Percentiles rank a stretch among this genome's conserved stretches.
Conservation (phyloP, 2,888 invertebrate genomes). For the Oxytorus armatus region DNA sequence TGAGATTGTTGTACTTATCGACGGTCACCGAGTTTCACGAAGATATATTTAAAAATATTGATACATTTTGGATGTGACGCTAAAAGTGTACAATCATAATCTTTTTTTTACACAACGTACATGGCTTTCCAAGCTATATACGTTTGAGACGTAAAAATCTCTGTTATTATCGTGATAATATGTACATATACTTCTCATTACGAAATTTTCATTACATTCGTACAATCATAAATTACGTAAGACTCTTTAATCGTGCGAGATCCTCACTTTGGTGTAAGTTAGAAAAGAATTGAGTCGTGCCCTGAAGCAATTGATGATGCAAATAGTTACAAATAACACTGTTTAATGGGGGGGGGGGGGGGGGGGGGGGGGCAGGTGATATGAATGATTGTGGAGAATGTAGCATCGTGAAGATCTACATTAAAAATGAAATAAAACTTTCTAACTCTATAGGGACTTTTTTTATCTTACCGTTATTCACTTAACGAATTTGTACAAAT, state of each 20-base stretch:
- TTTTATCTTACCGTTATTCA: not conserved
- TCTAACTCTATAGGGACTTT: too few species aligned
- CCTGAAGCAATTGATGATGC: not conserved
- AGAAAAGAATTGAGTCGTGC: not conserved
- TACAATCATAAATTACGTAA: not conserved
- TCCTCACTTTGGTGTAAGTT: conserved; percentile 13
- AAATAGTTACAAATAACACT: too few species aligned
- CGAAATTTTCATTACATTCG: not conserved
- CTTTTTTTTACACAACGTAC: not conserved
- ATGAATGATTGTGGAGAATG: too few species aligned
- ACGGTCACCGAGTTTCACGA: conserved; percentile 24
- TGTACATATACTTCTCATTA: conserved; percentile 19
- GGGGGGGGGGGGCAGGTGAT: too few species aligned
- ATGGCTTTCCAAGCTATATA: conserved; percentile 42
- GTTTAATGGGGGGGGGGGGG: too few species aligned
- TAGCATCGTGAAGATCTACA: not conserved
- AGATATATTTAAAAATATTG: conserved; percentile 46
- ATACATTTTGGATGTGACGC: conserved; percentile 34
- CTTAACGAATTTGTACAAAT: conserved; percentile 31
- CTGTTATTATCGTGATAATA: not conserved
- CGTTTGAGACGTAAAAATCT: not conserved
- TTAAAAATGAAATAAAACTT: too few species aligned
- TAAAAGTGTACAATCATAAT: conserved; percentile 43
- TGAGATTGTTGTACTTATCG: conserved; percentile 54
- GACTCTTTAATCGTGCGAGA: not conserved